These are phyloP conservation scores for Camponotus fellah DNA, from an alignment of 2,888 invertebrate species.

Conservation along the genomic window DNA sequence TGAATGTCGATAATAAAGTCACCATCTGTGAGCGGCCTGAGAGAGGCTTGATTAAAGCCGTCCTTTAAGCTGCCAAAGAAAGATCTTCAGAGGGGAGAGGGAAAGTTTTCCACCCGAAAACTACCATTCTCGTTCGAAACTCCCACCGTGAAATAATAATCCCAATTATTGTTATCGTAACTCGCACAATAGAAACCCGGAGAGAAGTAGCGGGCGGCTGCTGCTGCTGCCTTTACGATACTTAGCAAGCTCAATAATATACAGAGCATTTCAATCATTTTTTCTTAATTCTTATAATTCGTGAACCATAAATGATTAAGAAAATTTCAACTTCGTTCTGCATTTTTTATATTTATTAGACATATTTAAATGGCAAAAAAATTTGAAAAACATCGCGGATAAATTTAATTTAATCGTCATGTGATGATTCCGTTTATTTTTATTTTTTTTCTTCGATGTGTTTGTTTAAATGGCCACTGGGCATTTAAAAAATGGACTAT, in stretches of 20 bases:
- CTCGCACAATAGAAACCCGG: constrained; percentile 37
- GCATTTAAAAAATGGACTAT: too few species aligned
- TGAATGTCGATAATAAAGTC: constrained; percentile 80
- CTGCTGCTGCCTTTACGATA: constrained; percentile 22
- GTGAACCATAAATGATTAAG: background rate
- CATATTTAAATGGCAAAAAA: background rate
- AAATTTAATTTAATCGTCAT: background rate
- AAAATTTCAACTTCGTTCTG: background rate
- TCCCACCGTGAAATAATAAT: constrained; percentile 58
- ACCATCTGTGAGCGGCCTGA: constrained; percentile 74
- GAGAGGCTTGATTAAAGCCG: constrained; percentile 78
- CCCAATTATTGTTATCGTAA: constrained; percentile 53
- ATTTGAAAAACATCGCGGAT: background rate
- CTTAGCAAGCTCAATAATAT: constrained; percentile 4
- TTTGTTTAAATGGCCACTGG: too few species aligned
- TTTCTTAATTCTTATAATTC: background rate
- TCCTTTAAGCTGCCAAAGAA: constrained; percentile 63
- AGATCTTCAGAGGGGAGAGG: constrained; percentile 24
- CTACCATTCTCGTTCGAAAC: constrained; percentile 53
- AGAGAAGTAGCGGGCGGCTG: constrained; percentile 40
- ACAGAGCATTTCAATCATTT: constrained; percentile 12
- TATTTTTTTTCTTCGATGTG: too few species aligned
- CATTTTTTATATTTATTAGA: background rate
- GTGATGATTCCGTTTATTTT: too few species aligned
- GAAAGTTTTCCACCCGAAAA: constrained; percentile 40